Evolutionary conservation across 2,113 vertebrate species (phyloP).

Genomic region (Sinocyclocheilus anophthalmus): DNA sequence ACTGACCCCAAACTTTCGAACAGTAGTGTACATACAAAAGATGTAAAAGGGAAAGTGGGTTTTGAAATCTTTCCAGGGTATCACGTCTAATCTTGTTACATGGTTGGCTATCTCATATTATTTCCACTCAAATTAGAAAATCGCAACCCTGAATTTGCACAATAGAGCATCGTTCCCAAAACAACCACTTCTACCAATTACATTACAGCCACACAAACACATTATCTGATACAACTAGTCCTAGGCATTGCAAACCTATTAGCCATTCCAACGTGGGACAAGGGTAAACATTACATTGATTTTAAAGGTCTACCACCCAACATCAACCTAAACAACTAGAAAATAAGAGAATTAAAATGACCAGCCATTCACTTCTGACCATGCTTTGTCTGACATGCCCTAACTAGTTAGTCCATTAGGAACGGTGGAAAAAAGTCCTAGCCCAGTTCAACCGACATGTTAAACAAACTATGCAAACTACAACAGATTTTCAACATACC

Average conservation of each 20-base stretch:
- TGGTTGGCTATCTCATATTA: constrained; percentile 40
- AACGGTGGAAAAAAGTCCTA: neutral
- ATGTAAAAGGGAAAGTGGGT: neutral
- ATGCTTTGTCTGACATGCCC: constrained; percentile 4
- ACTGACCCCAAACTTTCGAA: neutral
- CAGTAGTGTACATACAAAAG: neutral
- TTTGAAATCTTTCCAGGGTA: constrained; percentile 37
- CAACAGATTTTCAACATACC: constrained; percentile 45
- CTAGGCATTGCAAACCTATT: neutral
- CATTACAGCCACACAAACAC: constrained; percentile 25
- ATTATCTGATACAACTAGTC: constrained; percentile 32
- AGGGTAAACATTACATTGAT: neutral
- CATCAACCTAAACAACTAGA: neutral
- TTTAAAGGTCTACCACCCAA: neutral
- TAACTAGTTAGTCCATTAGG: constrained; percentile 11
- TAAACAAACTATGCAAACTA: constrained; percentile 36
- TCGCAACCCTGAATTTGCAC: constrained; percentile 13
- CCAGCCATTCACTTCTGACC: constrained; percentile 3
- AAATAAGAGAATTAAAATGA: neutral
- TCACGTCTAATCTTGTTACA: constrained; percentile 50
- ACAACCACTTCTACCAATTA: constrained; percentile 21
- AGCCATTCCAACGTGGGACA: neutral
- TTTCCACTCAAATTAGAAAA: constrained; percentile 47
- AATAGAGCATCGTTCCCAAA: constrained; percentile 19
- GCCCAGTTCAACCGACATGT: constrained; percentile 28